Base-by-base conservation (phyloP, 2,113 vertebrate species). In the Engystomops pustulosus region DNA sequence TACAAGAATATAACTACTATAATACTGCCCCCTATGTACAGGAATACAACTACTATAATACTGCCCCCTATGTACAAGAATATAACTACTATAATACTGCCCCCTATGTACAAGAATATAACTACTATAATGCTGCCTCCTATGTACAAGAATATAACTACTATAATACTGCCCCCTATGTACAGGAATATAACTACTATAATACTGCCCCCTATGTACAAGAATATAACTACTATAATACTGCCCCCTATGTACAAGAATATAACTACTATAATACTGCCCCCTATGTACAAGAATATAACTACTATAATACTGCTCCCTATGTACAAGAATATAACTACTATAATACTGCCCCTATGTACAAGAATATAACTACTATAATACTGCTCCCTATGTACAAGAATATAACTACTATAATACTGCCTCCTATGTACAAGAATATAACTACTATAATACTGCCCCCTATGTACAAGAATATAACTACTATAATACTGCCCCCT, bases 221-320 rank as follows among this genome's bases (percentile, higher is more conserved):
- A 67, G 62, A 34, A 67, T 67, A 67, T 67, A 67, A 67, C 30
- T 67, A 67, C 62, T 67, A 67, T 67, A 67, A 34, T 58, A 58
- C 53, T 58, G 23, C 53, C 8, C n/a, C 60, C 25, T 65, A 65
- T 65, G 14, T 65, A 32, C 25, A 65, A 32, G 60, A 65, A 65
- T 65, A 65, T 65, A 65, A 32, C 27, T 65, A 65, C 60, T 65
- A 65, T 65, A 65, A 65, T 65, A 65, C 25, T 65, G 27, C 58
- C 53, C n/a, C 55, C 55, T 27, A 60, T 60, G 11, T 60, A 60
- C 55, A 60, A 60, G 23, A 60, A 60, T 60, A 60, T 60, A 60
- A 27, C 58, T 62, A 30, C 27, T 62, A 49, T 49, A 49, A 49
- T 49, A 49, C 47, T 49, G 15, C 49, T 17, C 27, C n/a, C 58